A percentile compares a stretch with the other conserved stretches of the same genome.
These are phyloP conservation scores for Herpetotheres cachinnans DNA, from an alignment of 2,113 vertebrate genomes.

Conservation along the genomic window DNA sequence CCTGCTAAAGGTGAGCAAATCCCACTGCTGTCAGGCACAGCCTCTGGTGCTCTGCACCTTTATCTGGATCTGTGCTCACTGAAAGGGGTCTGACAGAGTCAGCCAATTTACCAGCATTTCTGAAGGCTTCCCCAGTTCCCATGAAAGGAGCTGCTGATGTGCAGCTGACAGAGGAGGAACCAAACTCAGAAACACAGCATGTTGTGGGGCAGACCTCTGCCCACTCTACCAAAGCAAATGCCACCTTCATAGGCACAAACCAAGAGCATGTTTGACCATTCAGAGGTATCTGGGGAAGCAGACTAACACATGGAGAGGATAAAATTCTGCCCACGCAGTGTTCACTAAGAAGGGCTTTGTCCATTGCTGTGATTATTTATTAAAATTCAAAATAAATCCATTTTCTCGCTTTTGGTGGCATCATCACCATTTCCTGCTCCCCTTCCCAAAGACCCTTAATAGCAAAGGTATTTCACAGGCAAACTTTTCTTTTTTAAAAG, in stretches of 20 bases:
- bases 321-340: not conserved
- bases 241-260: not conserved
- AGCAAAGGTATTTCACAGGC: conserved; percentile 41
- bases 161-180: not conserved
- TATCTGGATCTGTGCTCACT: not conserved
- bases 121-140: not conserved
- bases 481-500: conserved; percentile 42
- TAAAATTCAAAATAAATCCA: not conserved
- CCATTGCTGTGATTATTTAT: not conserved
- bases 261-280: conserved; percentile 1
- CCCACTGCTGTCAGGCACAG: not conserved
- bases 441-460: not conserved
- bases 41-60: not conserved
- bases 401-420: not conserved
- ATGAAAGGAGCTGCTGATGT: not conserved
- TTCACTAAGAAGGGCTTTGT: not conserved
- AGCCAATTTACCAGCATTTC: not conserved
- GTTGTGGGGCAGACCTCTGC: not conserved
- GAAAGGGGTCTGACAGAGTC: not conserved
- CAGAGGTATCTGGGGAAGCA: not conserved
- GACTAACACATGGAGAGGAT: not conserved
- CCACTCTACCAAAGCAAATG: not conserved
- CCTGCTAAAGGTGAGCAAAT: not conserved
- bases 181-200: not conserved
- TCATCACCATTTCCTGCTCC: not conserved